phyloP scores from a whole-genome alignment of 2,888 invertebrate species.

The Macropis europaea region DNA sequence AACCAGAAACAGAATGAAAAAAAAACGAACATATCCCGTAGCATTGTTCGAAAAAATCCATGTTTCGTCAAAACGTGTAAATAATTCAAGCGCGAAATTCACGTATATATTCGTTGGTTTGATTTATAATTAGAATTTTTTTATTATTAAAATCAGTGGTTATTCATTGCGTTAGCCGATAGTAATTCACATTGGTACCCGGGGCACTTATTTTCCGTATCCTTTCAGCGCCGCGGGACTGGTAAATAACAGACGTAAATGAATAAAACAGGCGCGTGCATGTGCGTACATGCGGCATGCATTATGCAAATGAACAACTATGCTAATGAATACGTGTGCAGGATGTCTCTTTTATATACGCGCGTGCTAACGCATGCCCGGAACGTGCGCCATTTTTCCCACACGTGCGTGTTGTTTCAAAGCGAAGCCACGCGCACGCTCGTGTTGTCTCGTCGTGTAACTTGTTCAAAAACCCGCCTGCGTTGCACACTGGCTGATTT shows the following conservation, averaged over 20 bases:
- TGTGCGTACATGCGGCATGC: not conserved
- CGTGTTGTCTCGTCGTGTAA: too few relatives aligned
- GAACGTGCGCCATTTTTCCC: not conserved
- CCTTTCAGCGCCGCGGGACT: not conserved
- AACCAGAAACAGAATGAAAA: too few relatives aligned
- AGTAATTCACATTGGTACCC: not conserved
- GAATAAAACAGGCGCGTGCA: conserved; percentile 1
- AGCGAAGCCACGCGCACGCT: too few relatives aligned
- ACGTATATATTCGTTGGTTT: too few relatives aligned
- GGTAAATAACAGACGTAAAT: not conserved
- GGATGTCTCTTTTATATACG: not conserved
- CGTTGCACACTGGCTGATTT: too few relatives aligned
- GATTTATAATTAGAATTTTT: too few relatives aligned
- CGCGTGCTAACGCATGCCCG: not conserved
- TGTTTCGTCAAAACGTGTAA: too few relatives aligned
- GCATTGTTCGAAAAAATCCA: too few relatives aligned
- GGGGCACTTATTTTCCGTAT: not conserved
- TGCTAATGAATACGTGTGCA: not conserved
- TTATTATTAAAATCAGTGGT: not conserved
- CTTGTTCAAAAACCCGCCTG: too few relatives aligned
- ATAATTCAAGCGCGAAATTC: too few relatives aligned
- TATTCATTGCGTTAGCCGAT: not conserved
- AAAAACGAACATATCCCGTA: too few relatives aligned
- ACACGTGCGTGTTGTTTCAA: not conserved
- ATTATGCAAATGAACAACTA: conserved; percentile 16